Conservation (phyloP, 1,140 invertebrate genomes). For the Caenorhabditis brenneri region DNA sequence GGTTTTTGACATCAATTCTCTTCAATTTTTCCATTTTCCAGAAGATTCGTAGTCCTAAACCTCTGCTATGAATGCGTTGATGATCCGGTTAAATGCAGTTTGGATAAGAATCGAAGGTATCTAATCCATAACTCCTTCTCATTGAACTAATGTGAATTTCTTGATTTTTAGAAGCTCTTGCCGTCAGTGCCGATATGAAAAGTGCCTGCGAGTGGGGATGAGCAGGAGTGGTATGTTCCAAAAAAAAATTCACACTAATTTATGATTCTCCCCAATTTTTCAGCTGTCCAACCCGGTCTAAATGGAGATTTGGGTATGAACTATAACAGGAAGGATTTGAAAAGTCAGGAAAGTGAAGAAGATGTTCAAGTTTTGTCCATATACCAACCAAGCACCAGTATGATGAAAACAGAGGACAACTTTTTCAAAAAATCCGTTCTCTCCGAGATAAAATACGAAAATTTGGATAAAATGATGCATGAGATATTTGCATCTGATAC, state of each 20-base stretch:
- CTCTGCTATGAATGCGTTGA: conserved; percentile 1
- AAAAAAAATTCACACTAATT: too few species aligned
- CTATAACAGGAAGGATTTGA: too few species aligned
- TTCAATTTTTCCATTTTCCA: neutral
- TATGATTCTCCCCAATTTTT: too few species aligned
- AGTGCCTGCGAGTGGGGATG: neutral
- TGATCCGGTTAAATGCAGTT: neutral
- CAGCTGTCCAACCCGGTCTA: neutral
- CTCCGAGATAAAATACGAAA: conserved; percentile 7
- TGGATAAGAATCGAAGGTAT: neutral
- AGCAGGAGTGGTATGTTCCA: too few species aligned
- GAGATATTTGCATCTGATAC: neutral
- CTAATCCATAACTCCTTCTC: neutral
- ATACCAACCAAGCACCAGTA: too few species aligned
- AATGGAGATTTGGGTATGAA: too few species aligned
- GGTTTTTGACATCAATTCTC: too few species aligned
- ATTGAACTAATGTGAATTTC: neutral
- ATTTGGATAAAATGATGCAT: neutral
- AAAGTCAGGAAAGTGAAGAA: too few species aligned
- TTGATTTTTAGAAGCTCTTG: neutral
- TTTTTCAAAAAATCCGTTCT: neutral
- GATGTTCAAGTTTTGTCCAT: too few species aligned
- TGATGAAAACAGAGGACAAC: neutral
- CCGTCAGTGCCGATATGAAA: conserved; percentile 7
- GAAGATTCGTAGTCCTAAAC: conserved; percentile 18